Evolutionary conservation across 2,888 invertebrate species (phyloP).

Genomic region (Meiosimyza decipiens): DNA sequence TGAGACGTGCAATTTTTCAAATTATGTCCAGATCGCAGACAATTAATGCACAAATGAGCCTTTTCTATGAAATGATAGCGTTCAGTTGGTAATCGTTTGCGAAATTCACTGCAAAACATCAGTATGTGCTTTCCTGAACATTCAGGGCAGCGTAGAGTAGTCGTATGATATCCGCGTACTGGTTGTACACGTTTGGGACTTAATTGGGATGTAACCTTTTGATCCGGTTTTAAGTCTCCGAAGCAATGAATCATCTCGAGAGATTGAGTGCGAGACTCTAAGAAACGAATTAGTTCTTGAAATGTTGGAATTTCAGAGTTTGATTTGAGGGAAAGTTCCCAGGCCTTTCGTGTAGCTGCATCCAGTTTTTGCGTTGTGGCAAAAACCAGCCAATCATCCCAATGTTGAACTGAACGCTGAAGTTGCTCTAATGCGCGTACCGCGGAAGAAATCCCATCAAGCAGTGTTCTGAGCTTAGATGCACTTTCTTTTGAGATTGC

Average conservation of each 20-base stretch:
- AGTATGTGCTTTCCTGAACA: too few species aligned
- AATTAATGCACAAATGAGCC: too few species aligned
- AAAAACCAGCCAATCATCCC: constrained; percentile 33
- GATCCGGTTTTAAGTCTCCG: background rate
- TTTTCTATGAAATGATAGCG: too few species aligned
- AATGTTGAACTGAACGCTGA: constrained; percentile 17
- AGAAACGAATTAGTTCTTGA: constrained; percentile 2
- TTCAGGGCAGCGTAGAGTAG: too few species aligned
- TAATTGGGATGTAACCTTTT: too few species aligned
- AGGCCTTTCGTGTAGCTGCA: constrained; percentile 8
- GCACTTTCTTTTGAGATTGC: constrained; percentile 8
- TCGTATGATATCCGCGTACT: too few species aligned
- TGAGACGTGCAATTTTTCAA: too few species aligned
- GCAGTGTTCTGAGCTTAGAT: background rate
- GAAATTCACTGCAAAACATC: too few species aligned
- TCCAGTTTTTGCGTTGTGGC: constrained; percentile 23
- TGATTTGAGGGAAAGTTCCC: constrained; percentile 1
- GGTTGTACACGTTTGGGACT: too few species aligned
- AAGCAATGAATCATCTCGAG: constrained; percentile 16
- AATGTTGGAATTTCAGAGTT: constrained; percentile 5
- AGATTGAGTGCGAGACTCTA: constrained; percentile 20
- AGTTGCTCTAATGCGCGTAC: constrained; percentile 25
- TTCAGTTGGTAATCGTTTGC: too few species aligned
- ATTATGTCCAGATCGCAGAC: too few species aligned
- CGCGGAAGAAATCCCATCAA: constrained; percentile 15